These are phyloP conservation scores for Antennarius striatus DNA, from an alignment of 2,113 vertebrate genomes.

Conservation along the genomic window DNA sequence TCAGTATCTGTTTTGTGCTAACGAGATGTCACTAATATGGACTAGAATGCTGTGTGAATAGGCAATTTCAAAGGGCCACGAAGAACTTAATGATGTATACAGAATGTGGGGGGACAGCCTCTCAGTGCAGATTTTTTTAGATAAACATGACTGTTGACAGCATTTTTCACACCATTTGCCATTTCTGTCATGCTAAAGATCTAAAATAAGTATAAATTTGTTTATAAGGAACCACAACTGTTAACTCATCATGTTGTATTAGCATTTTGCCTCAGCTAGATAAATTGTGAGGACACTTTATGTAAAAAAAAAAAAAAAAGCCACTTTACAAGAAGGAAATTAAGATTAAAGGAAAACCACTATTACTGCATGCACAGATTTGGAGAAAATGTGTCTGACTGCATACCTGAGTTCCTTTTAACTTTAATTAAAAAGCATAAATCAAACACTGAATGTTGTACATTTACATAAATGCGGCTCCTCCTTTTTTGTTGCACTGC, in stretches of 20 bases:
- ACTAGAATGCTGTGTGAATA: constrained; percentile 79
- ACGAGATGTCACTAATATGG: constrained; percentile 83
- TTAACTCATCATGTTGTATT: constrained; percentile 75
- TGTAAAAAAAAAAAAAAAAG: constrained; percentile 55
- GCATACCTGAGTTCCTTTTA: constrained; percentile 71
- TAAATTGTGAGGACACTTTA: constrained; percentile 69
- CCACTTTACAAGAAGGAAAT: constrained; percentile 57
- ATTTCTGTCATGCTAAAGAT: constrained; percentile 72
- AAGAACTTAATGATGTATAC: constrained; percentile 81
- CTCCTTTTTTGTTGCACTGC: constrained; percentile 73
- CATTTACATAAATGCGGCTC: constrained; percentile 72
- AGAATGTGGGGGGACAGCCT: constrained; percentile 81
- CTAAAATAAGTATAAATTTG: constrained; percentile 69
- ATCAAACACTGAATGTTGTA: constrained; percentile 70
- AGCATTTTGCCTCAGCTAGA: constrained; percentile 67
- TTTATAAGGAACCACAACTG: constrained; percentile 68
- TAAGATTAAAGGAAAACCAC: constrained; percentile 75
- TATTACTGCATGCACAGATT: constrained; percentile 55
- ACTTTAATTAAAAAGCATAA: constrained; percentile 73
- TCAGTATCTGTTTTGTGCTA: constrained; percentile 82
- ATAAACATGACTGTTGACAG: constrained; percentile 80
- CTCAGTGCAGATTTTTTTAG: constrained; percentile 69
- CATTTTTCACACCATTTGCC: constrained; percentile 71
- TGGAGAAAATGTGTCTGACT: constrained; percentile 54
- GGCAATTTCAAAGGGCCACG: constrained; percentile 77